Base-by-base conservation (phyloP, 2,888 invertebrate species). In the Tetanocera ferruginea region DNA sequence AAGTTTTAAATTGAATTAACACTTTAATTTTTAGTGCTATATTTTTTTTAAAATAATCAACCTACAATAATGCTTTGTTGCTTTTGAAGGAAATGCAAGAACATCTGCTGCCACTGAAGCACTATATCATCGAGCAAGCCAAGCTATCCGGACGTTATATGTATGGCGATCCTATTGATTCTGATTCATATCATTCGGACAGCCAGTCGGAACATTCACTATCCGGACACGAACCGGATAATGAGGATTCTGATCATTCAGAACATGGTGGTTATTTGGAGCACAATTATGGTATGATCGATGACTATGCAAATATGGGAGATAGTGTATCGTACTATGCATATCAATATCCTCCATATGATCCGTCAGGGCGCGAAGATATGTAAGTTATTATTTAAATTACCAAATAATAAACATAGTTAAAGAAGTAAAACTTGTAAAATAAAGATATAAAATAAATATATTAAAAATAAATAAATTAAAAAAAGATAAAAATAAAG, bases 91-190 rank as follows among this genome's bases (percentile, higher is more conserved):
- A 93, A 79, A 91, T 93, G 92, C 94, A 94, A 83, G 92, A 93
- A 83, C 96, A 96, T 87, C 90, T 96, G 80, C 89, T 96, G 85
- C 96, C 96, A 11, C 90, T 97, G 80, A 96, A 96, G 89, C 95
- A 96, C 89, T 97, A 96, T 86, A 94, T 97, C 83, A 92, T 97
- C 85, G 96, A 96, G 86, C 97, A 97, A 90, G 95, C 95, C 0
- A 95, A 95, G 82, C 80, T 84, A 5, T 81, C 89, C 91, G 94
- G 93, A 84, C 93, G 94, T 85, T 93, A 93, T 82, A 93, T 94
- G 52, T 93, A 94, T 85, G 93, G 93, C 51, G 93, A 93, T 86
- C 92, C 93, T 71, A 92, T 93, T 51, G 93, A 93, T 86, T 94
- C 95, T 3, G 95, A 94, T 84, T 95, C 95, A 73, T 93, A 95